A percentile compares a stretch with the other conserved stretches of the same genome.
Conservation (phyloP, 1,140 invertebrate species). For the Stenopsyche tienmushanensis region DNA sequence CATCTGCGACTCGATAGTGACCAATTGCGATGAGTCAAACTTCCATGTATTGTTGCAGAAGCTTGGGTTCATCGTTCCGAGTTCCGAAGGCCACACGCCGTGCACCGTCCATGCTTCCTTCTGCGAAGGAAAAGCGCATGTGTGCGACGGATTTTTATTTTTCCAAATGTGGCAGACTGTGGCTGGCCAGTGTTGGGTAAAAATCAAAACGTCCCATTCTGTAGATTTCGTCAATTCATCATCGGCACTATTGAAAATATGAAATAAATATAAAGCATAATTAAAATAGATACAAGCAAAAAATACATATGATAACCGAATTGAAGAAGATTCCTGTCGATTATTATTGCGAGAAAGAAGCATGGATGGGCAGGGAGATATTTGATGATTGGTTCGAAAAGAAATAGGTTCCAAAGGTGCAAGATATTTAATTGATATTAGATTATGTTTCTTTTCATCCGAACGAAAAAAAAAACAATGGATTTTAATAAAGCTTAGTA, state of each 20-base stretch:
- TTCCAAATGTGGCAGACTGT: slow-evolving; percentile 73
- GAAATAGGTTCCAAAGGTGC: no score
- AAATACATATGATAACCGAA: no score
- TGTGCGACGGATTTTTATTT: slow-evolving; percentile 59
- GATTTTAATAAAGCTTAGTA: no score
- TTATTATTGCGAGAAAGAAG: not conserved
- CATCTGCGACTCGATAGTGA: slow-evolving; percentile 61
- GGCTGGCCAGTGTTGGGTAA: slow-evolving; percentile 78
- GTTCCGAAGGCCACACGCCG: slow-evolving; percentile 79
- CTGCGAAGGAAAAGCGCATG: slow-evolving; percentile 63
- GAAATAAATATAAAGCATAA: slow-evolving; percentile 8
- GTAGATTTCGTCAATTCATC: slow-evolving; percentile 20
- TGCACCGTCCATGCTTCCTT: slow-evolving; percentile 74
- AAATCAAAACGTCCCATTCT: slow-evolving; percentile 75
- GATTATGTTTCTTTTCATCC: not conserved
- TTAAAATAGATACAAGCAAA: no score
- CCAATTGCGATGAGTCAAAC: slow-evolving; percentile 63
- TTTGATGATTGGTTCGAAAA: no score
- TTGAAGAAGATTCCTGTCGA: no score
- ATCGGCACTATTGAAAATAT: slow-evolving; percentile 30
- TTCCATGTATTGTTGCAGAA: slow-evolving; percentile 68
- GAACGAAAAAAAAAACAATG: no score
- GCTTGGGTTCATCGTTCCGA: slow-evolving; percentile 63
- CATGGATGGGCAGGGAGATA: not conserved
- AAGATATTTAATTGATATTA: not conserved